Conservation (phyloP, 2,888 invertebrate genomes). For the Stenotaenia linearis region DNA sequence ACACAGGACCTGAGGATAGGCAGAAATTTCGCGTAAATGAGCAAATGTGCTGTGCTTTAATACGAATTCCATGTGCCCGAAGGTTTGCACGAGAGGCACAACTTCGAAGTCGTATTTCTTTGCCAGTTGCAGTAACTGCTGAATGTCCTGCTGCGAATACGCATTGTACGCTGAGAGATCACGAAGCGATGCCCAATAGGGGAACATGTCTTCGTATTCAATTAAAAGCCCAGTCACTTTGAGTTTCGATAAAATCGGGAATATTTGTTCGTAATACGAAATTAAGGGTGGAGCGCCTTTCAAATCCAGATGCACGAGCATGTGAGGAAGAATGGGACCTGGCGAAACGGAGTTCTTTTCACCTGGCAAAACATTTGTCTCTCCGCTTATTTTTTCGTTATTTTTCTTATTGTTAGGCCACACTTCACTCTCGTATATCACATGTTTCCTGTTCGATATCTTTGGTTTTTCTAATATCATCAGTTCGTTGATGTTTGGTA, state of each 20-base stretch:
- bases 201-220: slow-evolving; percentile 86
- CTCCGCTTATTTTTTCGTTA: not conserved
- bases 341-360: not conserved
- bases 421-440: not conserved
- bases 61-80: slow-evolving; percentile 76
- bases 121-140: slow-evolving; percentile 61
- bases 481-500: slow-evolving; percentile 5
- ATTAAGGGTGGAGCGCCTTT: slow-evolving; percentile 54
- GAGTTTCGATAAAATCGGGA: slow-evolving; percentile 57
- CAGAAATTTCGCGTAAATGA: slow-evolving; percentile 60
- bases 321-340: not conserved
- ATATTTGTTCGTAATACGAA: slow-evolving; percentile 50
- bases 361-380: not conserved
- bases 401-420: not conserved
- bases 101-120: slow-evolving; percentile 58
- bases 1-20: slow-evolving; percentile 61
- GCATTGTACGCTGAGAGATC: slow-evolving; percentile 60
- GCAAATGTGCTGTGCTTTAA: slow-evolving; percentile 64
- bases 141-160: slow-evolving; percentile 62
- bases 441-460: not conserved
- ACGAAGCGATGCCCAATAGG: slow-evolving; percentile 58
- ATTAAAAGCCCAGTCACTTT: slow-evolving; percentile 73
- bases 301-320: slow-evolving; percentile 52
- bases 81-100: slow-evolving; percentile 77
- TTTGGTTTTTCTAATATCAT: not conserved